Conservation (phyloP, 2,113 vertebrate species). For the Chroicocephalus ridibundus region DNA sequence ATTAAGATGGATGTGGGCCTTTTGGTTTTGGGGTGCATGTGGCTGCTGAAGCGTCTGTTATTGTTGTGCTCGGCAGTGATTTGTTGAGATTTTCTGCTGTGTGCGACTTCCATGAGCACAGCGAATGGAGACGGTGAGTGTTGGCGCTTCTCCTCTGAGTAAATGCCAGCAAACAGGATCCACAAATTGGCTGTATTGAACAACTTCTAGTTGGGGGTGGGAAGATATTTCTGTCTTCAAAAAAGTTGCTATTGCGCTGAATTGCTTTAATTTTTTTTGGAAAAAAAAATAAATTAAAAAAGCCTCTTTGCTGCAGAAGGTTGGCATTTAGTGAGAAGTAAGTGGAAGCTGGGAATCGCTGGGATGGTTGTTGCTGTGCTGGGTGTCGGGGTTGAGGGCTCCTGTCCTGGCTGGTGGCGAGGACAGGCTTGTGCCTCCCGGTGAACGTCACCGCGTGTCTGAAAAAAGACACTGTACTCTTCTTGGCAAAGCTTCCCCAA, state of each 20-base stretch:
- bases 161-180: not conserved
- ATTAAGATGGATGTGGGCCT: not conserved
- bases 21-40: not conserved
- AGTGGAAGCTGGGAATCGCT: not conserved
- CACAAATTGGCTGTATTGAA: not conserved
- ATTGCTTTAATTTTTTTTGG: not conserved
- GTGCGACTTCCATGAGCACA: accelerated
- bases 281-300: too few species aligned
- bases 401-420: not conserved
- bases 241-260: not conserved
- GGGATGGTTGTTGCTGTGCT: not conserved
- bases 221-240: not conserved
- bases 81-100: not conserved
- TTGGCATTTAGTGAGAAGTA: not conserved
- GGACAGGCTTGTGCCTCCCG: not conserved
- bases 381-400: not conserved
- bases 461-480: not conserved
- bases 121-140: not conserved
- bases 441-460: accelerated
- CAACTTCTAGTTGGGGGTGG: too few species aligned
- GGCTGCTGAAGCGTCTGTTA: not conserved
- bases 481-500: not conserved
- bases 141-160: not conserved
- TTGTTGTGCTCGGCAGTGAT: not conserved
- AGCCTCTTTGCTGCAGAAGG: not conserved